phyloP scores from a whole-genome alignment of 1,140 invertebrate genomes.

The Rhagoletis pomonella region DNA sequence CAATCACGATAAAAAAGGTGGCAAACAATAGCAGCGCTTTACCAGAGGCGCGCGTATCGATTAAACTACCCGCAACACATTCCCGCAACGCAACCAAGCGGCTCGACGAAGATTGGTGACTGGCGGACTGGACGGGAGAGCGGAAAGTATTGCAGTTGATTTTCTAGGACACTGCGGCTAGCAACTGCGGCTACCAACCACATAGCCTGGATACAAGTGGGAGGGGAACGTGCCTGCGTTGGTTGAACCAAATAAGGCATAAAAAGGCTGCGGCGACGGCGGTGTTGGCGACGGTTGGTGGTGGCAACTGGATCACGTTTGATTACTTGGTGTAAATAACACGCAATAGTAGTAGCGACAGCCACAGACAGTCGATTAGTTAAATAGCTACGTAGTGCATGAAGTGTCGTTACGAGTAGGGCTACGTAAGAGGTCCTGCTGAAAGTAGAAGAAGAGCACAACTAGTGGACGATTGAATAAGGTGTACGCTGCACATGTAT shows the following conservation, averaged over 20 bases:
- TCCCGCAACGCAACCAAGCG: neutral
- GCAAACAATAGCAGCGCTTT: neutral
- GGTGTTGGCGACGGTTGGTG: neutral
- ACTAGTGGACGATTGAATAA: neutral
- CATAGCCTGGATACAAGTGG: neutral
- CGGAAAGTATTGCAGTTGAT: neutral
- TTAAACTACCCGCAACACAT: constrained; percentile 20
- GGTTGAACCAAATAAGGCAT: neutral
- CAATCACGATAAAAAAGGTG: neutral
- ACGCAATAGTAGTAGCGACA: constrained; percentile 59
- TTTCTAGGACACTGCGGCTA: constrained; percentile 14
- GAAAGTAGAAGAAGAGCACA: neutral
- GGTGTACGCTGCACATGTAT: neutral
- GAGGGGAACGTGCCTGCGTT: neutral
- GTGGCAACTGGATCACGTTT: constrained; percentile 61
- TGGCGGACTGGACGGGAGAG: neutral
- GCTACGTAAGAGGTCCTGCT: neutral
- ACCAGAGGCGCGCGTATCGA: neutral
- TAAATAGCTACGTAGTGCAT: no score
- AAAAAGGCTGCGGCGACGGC: neutral
- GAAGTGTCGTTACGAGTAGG: neutral
- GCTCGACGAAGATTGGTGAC: neutral
- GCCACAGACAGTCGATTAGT: neutral
- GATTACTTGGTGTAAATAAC: constrained; percentile 72
- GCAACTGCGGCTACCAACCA: neutral